Evolutionary conservation across 1,140 invertebrate genomes (phyloP).

Genomic region (Mycetomoellerius zeteki): DNA sequence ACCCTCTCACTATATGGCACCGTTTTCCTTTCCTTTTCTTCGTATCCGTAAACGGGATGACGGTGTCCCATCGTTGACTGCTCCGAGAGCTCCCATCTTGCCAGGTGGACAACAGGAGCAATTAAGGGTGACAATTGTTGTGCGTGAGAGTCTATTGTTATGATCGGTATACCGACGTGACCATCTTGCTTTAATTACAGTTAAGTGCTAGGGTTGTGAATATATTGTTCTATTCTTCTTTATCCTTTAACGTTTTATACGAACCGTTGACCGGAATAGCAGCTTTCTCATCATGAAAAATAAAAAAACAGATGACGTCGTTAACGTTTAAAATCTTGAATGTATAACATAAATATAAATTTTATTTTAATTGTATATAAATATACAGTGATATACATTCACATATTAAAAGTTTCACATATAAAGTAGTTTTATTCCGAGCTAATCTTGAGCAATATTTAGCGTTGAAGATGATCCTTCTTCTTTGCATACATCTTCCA

Average conservation of each 20-base stretch:
- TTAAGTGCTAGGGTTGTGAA: neutral
- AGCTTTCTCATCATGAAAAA: neutral
- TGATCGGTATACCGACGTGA: neutral
- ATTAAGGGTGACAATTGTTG: conserved; percentile 43
- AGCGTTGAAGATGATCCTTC: no score
- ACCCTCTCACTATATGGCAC: neutral
- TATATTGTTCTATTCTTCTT: neutral
- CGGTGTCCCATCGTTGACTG: conserved; percentile 22
- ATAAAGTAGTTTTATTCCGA: neutral
- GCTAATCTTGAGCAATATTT: neutral
- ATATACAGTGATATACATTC: neutral
- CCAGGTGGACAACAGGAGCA: conserved; percentile 29
- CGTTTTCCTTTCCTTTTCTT: conserved; percentile 1
- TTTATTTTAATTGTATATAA: neutral
- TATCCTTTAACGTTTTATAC: neutral
- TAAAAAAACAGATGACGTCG: neutral
- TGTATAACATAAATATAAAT: neutral
- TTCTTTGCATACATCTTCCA: no score
- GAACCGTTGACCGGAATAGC: neutral
- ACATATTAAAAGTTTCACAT: neutral
- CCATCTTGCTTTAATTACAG: conserved; percentile 46
- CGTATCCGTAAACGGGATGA: conserved; percentile 50
- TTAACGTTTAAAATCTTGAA: conserved; percentile 5
- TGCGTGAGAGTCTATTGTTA: conserved; percentile 24
- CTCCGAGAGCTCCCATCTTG: neutral